phyloP scores from a whole-genome alignment of 2,797 vertebrate genomes.

The Micromesistius poutassou region DNA sequence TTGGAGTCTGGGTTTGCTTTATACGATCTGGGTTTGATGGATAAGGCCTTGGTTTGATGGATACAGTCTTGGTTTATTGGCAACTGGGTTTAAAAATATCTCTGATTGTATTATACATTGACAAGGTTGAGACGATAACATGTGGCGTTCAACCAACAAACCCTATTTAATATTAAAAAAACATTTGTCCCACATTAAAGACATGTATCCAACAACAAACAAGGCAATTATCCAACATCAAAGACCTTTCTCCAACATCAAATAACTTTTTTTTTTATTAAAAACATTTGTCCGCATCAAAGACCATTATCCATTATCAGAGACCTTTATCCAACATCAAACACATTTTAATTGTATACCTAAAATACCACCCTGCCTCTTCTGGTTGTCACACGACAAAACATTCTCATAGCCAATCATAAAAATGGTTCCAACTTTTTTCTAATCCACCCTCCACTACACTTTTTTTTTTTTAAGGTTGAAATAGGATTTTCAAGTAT shows the following conservation, averaged over 20 bases:
- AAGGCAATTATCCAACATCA: neutral
- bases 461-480: neutral
- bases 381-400: neutral
- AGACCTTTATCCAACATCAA: neutral
- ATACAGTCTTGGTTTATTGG: neutral
- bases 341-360: neutral
- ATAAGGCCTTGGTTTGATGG: neutral
- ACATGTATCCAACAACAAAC: neutral
- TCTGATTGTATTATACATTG: neutral
- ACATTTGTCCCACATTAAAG: neutral
- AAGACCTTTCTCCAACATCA: neutral
- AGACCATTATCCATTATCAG: neutral
- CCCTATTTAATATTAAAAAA: neutral
- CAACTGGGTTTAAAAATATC: neutral
- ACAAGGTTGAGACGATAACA: neutral
- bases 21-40: neutral
- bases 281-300: neutral
- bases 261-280: neutral
- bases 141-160: neutral
- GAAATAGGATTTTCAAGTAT: neutral
- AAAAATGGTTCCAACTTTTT: neutral
- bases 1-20: neutral
- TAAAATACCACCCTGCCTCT: neutral
- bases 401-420: neutral
- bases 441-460: neutral